phyloP scores from a whole-genome alignment of 2,113 vertebrate species.

The Malaclemys terrapin region DNA sequence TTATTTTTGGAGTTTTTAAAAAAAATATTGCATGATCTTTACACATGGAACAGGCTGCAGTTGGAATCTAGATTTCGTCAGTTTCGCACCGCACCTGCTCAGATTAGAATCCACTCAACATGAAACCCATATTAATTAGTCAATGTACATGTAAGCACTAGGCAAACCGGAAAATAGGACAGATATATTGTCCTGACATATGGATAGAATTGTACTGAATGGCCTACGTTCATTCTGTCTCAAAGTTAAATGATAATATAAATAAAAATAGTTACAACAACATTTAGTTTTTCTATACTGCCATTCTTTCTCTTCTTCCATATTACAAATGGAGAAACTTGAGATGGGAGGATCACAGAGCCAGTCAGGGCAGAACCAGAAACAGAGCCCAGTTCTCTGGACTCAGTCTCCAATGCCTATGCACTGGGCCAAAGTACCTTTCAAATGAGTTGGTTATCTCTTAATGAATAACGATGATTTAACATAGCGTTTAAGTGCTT shows the following conservation, averaged over 20 bases:
- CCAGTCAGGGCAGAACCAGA: neutral
- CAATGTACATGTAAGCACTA: neutral
- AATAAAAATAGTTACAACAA: neutral
- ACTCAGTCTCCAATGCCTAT: neutral
- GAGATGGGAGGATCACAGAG: neutral
- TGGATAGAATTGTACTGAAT: neutral
- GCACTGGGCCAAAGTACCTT: neutral
- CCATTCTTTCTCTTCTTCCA: neutral
- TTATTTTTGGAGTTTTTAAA: neutral
- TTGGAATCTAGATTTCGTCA: neutral
- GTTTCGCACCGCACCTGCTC: neutral
- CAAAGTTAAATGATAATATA: neutral
- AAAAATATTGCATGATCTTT: neutral
- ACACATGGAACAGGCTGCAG: neutral
- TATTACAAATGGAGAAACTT: neutral
- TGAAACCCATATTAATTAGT: neutral
- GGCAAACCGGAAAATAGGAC: neutral
- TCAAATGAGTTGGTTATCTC: neutral
- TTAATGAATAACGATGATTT: neutral
- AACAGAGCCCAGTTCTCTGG: neutral
- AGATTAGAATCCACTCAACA: neutral
- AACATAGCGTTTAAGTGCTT: no score
- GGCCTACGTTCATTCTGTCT: neutral
- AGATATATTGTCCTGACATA: neutral
- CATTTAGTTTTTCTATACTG: neutral